Conservation (phyloP, 2,888 invertebrate species). For the Heteromyza rotundicornis region DNA sequence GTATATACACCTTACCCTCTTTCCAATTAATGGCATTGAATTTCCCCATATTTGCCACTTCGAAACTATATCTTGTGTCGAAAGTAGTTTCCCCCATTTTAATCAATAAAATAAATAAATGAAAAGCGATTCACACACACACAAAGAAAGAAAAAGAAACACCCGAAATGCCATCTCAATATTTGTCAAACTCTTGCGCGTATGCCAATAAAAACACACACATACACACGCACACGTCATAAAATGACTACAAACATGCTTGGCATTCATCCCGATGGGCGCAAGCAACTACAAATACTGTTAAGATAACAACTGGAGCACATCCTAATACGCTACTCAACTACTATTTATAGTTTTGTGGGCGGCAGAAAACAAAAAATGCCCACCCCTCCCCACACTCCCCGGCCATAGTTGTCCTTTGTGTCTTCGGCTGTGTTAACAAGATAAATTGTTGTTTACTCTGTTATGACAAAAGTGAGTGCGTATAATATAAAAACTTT, state of each 20-base stretch:
- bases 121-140: too few relatives aligned
- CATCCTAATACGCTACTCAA: not conserved
- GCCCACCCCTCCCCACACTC: not conserved
- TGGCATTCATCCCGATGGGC: too few relatives aligned
- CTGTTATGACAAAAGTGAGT: not conserved
- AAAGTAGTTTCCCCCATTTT: too few relatives aligned
- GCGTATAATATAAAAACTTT: not conserved
- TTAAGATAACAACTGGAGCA: not conserved
- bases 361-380: not conserved
- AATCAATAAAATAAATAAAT: too few relatives aligned
- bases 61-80: too few relatives aligned
- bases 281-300: not conserved
- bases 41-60: too few relatives aligned
- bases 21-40: too few relatives aligned
- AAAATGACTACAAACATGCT: too few relatives aligned
- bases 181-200: not conserved
- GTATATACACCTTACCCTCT: too few relatives aligned
- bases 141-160: not conserved
- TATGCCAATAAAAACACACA: too few relatives aligned
- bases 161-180: not conserved
- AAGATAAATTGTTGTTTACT: conserved; percentile 2
- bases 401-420: not conserved
- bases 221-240: too few relatives aligned
- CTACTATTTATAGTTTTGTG: not conserved
- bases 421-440: not conserved